Evolutionary conservation across 2,888 invertebrate genomes (phyloP), one percentile per base, ranked within the genome.

Genomic region (Ariolimax columbianus): DNA sequence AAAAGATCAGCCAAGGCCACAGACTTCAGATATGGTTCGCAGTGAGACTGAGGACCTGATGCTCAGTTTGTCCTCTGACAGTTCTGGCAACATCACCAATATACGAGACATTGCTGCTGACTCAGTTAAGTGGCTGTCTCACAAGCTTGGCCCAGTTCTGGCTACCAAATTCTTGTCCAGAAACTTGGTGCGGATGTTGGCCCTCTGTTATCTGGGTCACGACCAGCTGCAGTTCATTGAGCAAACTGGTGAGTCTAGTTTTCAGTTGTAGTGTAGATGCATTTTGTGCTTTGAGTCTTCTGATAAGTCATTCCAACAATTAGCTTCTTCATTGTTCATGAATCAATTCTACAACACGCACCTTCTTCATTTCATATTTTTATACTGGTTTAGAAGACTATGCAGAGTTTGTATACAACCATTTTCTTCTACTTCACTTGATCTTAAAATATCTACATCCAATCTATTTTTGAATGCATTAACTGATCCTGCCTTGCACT

Each of bases 161-260:
- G 98, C 98, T 0, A 97, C 98, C 68, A 96, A 97, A 89, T 97
- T 97, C 95, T 95, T 99, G 47, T 97, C 98, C 0, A 96, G 97
- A 86, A 98, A 98, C 95, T 95, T 99, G 88, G 95, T 99, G 23
- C 96, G 98, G 92, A 98, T 99, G 97, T 95, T 99, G 82, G 97
- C 98, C 0, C 94, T 99, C 4, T 99, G 99, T 94, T 99, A 98
- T 93, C 96, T 97, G 38, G 97, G 93, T 0, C 92, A 92, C n/a
- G 91, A 93, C 79, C 93, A 93, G 86, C 87, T 92, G 19, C 85
- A 87, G 26, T 51, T 85, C 23, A 80, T 91, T 23, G 87, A 87
- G 33, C 89, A 89, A 40, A 83, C 86, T 87, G 90, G 92, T 85
- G 66, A 84, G 84, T 40, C 26, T 23, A 1, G 0, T 36, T 78